phyloP scores from a whole-genome alignment of 2,888 invertebrate genomes.

The Limnephilus marmoratus region DNA sequence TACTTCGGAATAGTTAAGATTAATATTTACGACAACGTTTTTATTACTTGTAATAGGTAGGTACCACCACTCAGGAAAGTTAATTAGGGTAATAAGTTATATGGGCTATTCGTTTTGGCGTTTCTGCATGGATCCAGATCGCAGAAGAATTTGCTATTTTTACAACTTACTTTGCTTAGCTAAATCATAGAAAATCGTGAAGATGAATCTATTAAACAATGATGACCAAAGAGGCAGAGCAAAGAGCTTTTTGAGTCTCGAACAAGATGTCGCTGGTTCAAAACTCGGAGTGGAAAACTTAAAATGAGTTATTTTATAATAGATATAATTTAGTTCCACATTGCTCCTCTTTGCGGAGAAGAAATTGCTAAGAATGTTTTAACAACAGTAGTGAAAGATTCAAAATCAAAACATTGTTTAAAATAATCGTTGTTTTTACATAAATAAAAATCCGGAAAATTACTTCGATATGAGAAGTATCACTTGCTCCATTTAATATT shows the following conservation, averaged over 20 bases:
- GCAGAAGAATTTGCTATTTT: neutral
- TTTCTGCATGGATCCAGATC: neutral
- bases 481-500: too few relatives aligned
- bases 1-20: neutral
- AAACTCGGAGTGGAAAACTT: too few relatives aligned
- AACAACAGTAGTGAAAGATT: too few relatives aligned
- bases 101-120: neutral
- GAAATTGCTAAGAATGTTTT: neutral
- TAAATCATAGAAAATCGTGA: neutral
- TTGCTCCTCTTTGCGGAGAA: neutral
- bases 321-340: neutral
- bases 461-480: too few relatives aligned
- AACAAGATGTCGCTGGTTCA: too few relatives aligned
- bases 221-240: neutral
- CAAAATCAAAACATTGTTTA: too few relatives aligned
- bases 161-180: neutral
- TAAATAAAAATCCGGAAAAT: too few relatives aligned
- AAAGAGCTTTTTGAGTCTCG: neutral
- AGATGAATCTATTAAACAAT: neutral
- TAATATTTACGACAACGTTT: neutral
- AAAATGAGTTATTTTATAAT: too few relatives aligned
- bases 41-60: neutral
- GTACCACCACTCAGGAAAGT: neutral
- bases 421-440: neutral
- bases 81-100: neutral